These are phyloP conservation scores for Mesitornis unicolor DNA, from an alignment of 2,113 vertebrate genomes.

Conservation along the genomic window DNA sequence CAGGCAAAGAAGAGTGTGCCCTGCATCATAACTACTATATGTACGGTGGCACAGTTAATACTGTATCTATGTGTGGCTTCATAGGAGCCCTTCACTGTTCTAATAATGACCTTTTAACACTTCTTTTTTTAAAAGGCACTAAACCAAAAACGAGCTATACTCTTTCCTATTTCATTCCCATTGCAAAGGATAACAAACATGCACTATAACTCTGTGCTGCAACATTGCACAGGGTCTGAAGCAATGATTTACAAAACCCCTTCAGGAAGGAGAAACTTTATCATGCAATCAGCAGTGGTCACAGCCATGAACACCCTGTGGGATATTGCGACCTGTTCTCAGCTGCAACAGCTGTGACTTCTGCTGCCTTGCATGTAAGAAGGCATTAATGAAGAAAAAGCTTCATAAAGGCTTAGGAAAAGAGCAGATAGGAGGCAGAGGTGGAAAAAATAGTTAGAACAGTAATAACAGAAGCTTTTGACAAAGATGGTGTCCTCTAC, in stretches of 20 bases:
- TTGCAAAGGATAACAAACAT: not conserved
- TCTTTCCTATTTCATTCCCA: not conserved
- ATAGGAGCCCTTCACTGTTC: not conserved
- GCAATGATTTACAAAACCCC: not conserved
- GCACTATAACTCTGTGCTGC: not conserved
- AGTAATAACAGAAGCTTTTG: not conserved
- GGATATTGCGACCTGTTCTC: not conserved
- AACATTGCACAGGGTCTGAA: not conserved
- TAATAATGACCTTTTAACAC: not conserved
- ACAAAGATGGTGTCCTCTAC: not conserved
- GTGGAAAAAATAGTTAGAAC: not conserved
- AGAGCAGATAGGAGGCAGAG: not conserved
- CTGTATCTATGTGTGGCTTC: not conserved
- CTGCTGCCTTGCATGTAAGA: not conserved
- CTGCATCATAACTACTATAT: not conserved
- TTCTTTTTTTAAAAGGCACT: not conserved
- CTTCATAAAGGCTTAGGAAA: not conserved
- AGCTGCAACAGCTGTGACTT: accelerated
- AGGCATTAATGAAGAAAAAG: not conserved
- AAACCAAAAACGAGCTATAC: accelerated
- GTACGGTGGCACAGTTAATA: not conserved
- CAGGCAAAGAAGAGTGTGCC: not conserved
- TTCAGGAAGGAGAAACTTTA: not conserved
- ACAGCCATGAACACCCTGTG: not conserved
- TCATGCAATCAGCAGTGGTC: accelerated